Percentiles rank a stretch among this genome's conserved stretches.
These are phyloP conservation scores for Amblyornis subalaris DNA, from an alignment of 2,113 vertebrate genomes.

Conservation along the genomic window DNA sequence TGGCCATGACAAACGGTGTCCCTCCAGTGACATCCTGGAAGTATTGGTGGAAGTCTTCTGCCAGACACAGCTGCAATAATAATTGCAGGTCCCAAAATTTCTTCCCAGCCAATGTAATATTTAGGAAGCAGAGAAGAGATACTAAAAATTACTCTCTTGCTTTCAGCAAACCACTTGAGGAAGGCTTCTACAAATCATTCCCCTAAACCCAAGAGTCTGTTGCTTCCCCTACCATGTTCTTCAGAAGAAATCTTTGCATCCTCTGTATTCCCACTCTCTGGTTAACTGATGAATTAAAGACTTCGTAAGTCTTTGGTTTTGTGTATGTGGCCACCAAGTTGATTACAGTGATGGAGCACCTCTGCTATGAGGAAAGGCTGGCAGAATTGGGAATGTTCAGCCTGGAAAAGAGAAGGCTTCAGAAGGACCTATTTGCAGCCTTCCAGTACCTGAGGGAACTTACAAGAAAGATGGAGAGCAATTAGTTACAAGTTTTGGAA, in stretches of 20 bases:
- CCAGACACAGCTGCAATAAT: background rate
- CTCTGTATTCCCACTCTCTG: background rate
- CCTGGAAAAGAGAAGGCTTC: background rate
- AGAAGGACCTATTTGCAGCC: background rate
- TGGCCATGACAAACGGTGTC: background rate
- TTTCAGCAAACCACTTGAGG: background rate
- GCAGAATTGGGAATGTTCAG: background rate
- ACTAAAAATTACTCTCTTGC: background rate
- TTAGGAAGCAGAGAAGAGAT: background rate
- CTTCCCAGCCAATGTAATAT: background rate
- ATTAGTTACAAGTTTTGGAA: background rate
- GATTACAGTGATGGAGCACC: background rate
- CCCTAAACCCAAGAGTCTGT: background rate
- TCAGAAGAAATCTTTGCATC: background rate
- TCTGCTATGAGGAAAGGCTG: background rate
- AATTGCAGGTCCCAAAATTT: background rate
- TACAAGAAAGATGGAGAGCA: background rate
- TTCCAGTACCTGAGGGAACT: background rate
- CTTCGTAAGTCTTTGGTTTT: background rate
- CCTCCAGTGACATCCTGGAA: background rate
- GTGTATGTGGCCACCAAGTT: fast-evolving
- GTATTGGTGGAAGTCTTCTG: background rate
- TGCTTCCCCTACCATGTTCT: background rate
- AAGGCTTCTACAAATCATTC: background rate
- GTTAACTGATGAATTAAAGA: background rate